Percentiles rank a stretch among this genome's conserved stretches.
Conservation (phyloP, 2,888 invertebrate genomes). For the Agonopterix alstromeriana region DNA sequence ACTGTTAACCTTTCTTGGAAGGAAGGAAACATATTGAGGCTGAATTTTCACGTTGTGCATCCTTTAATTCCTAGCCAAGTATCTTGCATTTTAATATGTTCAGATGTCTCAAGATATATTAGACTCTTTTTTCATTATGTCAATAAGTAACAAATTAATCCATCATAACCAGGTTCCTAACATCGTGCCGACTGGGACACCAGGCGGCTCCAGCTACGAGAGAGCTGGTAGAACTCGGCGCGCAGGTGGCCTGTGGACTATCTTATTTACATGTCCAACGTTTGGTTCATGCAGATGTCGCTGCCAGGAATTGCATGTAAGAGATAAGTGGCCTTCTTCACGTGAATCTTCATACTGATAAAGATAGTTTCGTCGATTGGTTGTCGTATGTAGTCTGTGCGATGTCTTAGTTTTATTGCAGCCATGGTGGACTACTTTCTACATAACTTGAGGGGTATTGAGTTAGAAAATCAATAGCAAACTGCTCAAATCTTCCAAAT, state of each 20-base stretch:
- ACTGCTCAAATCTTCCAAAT: too few relatives aligned
- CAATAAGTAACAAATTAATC: neutral
- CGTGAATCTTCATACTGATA: too few relatives aligned
- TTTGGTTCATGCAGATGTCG: conserved; percentile 92
- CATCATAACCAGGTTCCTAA: conserved; percentile 43
- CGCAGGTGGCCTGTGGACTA: conserved; percentile 90
- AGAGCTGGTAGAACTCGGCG: conserved; percentile 89
- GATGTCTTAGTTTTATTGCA: too few relatives aligned
- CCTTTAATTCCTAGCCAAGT: too few relatives aligned
- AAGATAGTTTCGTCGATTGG: too few relatives aligned
- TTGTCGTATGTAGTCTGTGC: too few relatives aligned
- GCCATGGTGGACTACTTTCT: too few relatives aligned
- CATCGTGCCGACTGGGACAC: conserved; percentile 69
- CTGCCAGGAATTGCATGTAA: conserved; percentile 95
- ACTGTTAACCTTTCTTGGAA: too few relatives aligned
- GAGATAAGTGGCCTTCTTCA: conserved; percentile 37
- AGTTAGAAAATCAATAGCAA: too few relatives aligned
- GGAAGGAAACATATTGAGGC: too few relatives aligned
- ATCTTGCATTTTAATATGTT: neutral
- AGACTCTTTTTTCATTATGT: neutral
- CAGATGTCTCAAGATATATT: neutral
- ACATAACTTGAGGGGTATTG: too few relatives aligned
- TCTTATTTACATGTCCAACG: conserved; percentile 92
- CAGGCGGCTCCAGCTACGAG: conserved; percentile 79
- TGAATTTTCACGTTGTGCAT: too few relatives aligned